Evolutionary conservation across 2,797 vertebrate species (phyloP).

Genomic region (Sarcoramphus papa): DNA sequence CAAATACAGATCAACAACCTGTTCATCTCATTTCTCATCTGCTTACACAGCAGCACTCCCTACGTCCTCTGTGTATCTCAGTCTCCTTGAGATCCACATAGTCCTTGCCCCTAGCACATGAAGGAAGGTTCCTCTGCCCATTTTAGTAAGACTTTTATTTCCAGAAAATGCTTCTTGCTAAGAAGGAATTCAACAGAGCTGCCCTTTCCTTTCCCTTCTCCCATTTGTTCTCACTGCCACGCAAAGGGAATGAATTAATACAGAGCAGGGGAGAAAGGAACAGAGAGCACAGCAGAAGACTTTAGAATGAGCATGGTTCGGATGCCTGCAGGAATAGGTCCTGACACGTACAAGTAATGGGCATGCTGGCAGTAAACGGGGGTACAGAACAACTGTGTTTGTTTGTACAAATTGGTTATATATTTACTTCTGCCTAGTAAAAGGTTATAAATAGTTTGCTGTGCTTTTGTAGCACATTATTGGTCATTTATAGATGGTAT

Average conservation of each 20-base stretch:
- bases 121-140: neutral
- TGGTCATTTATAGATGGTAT: neutral
- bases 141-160: neutral
- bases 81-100: neutral
- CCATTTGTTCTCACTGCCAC: neutral
- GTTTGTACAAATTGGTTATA: neutral
- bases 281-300: neutral
- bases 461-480: neutral
- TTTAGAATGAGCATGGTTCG: neutral
- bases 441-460: neutral
- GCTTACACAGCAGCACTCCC: neutral
- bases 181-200: neutral
- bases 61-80: neutral
- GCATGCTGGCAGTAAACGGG: neutral
- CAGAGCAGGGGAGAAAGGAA: neutral
- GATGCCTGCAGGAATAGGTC: neutral
- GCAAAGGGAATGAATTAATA: neutral
- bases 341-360: neutral
- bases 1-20: neutral
- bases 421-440: neutral
- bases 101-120: neutral
- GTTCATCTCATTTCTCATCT: neutral
- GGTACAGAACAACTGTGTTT: neutral
- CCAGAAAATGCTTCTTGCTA: neutral
- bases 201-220: neutral